Percentiles rank a stretch among this genome's conserved stretches.
These are phyloP conservation scores for Monochamus saltuarius DNA, from an alignment of 1,140 invertebrate species.

Conservation along the genomic window DNA sequence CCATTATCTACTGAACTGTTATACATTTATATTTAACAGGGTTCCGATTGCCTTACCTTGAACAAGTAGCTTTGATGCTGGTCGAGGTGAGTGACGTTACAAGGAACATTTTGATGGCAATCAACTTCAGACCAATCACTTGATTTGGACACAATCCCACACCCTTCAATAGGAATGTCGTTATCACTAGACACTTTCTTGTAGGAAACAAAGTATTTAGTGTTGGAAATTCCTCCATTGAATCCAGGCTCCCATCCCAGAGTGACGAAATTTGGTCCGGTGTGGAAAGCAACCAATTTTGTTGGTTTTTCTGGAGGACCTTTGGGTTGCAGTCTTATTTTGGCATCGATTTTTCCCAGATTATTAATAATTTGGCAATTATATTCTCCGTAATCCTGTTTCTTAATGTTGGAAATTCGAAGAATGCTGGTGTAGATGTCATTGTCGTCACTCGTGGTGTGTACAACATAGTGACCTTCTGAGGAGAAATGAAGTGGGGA, in stretches of 20 bases:
- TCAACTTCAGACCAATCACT: slow-evolving; percentile 77
- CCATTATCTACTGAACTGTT: no score
- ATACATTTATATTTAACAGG: no score
- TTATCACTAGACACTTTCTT: slow-evolving; percentile 64
- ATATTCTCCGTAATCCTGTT: slow-evolving; percentile 87
- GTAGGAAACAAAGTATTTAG: slow-evolving; percentile 82
- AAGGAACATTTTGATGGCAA: slow-evolving; percentile 81
- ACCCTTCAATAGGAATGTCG: slow-evolving; percentile 62
- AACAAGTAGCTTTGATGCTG: slow-evolving; percentile 82
- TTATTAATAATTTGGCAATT: slow-evolving; percentile 80
- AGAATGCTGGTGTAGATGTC: slow-evolving; percentile 83
- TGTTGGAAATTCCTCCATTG: slow-evolving; percentile 81
- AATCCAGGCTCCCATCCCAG: slow-evolving; percentile 85
- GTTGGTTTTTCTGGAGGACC: slow-evolving; percentile 81
- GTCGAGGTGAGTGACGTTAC: slow-evolving; percentile 79
- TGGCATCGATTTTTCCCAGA: slow-evolving; percentile 72
- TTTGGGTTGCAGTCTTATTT: slow-evolving; percentile 79
- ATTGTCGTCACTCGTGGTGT: slow-evolving; percentile 75
- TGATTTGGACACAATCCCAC: slow-evolving; percentile 59
- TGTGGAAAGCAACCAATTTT: slow-evolving; percentile 65
- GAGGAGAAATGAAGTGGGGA: slow-evolving; percentile 72
- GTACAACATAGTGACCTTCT: slow-evolving; percentile 85
- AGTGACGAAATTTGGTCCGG: slow-evolving; percentile 75
- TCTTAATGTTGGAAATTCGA: slow-evolving; percentile 72
- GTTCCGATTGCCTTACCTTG: slow-evolving; percentile 59